A percentile compares a stretch with the other conserved stretches of the same genome.
Evolutionary conservation across 2,888 invertebrate species (phyloP).

Genomic region (Busseola fusca): DNA sequence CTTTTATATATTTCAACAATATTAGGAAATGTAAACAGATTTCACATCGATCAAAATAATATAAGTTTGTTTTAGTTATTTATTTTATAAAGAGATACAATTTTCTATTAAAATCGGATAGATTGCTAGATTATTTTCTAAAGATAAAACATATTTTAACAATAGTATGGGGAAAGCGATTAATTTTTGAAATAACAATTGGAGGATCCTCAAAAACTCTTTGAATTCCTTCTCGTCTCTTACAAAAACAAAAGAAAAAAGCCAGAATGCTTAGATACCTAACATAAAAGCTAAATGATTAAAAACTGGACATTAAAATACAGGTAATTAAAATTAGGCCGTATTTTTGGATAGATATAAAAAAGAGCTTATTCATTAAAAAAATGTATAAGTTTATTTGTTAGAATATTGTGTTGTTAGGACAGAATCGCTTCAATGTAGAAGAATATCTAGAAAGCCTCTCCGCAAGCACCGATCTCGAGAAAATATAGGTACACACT

Average conservation of each 20-base stretch:
- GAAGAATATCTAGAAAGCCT: not conserved
- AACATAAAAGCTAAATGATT: not conserved
- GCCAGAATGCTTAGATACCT: not conserved
- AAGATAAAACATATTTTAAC: conserved; percentile 40
- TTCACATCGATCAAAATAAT: conserved; percentile 46
- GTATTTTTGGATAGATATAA: conserved; percentile 5
- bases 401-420: too few species aligned
- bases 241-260: not conserved
- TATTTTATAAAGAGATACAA: conserved; percentile 7
- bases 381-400: too few species aligned
- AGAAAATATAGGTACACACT: not conserved
- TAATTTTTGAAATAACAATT: not conserved
- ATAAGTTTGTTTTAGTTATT: conserved; percentile 19
- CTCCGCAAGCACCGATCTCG: not conserved
- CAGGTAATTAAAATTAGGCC: conserved; percentile 34
- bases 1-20: conserved; percentile 61
- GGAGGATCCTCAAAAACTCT: not conserved
- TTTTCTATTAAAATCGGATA: conserved; percentile 6
- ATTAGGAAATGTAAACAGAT: conserved; percentile 37
- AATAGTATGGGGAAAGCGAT: conserved; percentile 9
- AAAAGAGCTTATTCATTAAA: not conserved
- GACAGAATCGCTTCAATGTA: conserved; percentile 10
- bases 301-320: not conserved
- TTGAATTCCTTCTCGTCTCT: not conserved
- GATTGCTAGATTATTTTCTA: not conserved